Percentiles rank a stretch among this genome's conserved stretches.
Evolutionary conservation across 2,888 invertebrate genomes (phyloP).

Genomic region (Galerucella pusilla): DNA sequence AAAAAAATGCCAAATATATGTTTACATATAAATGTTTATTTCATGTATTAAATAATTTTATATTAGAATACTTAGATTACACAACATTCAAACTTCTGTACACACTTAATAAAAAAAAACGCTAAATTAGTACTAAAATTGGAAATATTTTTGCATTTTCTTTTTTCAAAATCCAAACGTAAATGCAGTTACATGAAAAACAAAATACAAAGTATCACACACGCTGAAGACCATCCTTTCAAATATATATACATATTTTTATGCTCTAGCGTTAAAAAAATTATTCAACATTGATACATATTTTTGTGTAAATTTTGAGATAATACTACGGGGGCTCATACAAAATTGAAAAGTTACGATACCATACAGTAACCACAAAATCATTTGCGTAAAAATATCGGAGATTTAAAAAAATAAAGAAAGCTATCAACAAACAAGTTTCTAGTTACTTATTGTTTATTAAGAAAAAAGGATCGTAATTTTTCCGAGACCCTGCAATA

Average conservation of each 20-base stretch:
- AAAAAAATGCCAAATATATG: not conserved
- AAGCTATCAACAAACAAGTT: not conserved
- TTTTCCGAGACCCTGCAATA: conserved; percentile 27
- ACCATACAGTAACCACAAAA: not conserved
- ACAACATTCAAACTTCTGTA: conserved; percentile 49
- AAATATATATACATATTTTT: conserved; percentile 49
- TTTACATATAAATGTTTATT: conserved; percentile 49
- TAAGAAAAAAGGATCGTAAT: conserved; percentile 7
- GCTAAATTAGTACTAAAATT: conserved; percentile 48
- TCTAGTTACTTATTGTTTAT: not conserved
- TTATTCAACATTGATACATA: conserved; percentile 38
- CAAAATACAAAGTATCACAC: conserved; percentile 42
- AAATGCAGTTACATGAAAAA: conserved; percentile 37
- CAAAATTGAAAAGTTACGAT: conserved; percentile 15
- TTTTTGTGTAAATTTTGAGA: conserved; percentile 38
- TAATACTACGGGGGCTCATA: conserved; percentile 34
- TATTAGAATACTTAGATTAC: conserved; percentile 48
- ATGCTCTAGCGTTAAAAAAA: conserved; percentile 50
- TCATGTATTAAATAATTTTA: conserved; percentile 48
- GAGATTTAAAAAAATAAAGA: not conserved
- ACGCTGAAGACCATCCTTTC: conserved; percentile 43
- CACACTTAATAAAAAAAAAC: conserved; percentile 43
- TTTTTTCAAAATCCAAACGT: conserved; percentile 41
- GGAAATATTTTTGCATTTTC: conserved; percentile 30
- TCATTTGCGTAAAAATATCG: not conserved